Percentiles rank a stretch among this genome's conserved stretches.
Evolutionary conservation across 2,797 vertebrate species (phyloP).

Genomic region (Acipenser transmontanus): DNA sequence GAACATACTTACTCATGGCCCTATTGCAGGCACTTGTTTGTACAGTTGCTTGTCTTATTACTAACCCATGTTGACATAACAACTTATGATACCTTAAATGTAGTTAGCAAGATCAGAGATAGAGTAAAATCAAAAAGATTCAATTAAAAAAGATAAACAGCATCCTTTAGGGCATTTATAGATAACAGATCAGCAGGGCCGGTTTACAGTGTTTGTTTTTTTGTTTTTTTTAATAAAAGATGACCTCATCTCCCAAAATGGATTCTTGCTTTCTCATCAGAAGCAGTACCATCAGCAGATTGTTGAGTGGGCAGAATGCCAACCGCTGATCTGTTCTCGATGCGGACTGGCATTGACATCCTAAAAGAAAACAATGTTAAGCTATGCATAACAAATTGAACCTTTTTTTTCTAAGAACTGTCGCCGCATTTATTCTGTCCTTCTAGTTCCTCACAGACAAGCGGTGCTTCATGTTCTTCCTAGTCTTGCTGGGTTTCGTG

Average conservation of each 20-base stretch:
- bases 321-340: slow-evolving; percentile 34
- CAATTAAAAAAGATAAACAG: slow-evolving; percentile 68
- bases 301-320: slow-evolving; percentile 67
- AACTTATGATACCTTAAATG: slow-evolving; percentile 29
- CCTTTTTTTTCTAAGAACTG: too few relatives aligned
- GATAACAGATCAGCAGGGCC: slow-evolving; percentile 54
- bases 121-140: slow-evolving; percentile 61
- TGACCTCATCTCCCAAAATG: slow-evolving; percentile 80
- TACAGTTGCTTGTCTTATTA: slow-evolving; percentile 43
- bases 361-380: slow-evolving; percentile 35
- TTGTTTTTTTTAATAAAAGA: slow-evolving; percentile 78
- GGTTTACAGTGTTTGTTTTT: slow-evolving; percentile 29
- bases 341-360: slow-evolving; percentile 14
- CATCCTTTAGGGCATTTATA: slow-evolving; percentile 66
- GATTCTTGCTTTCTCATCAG: slow-evolving; percentile 67
- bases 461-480: too few relatives aligned
- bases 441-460: too few relatives aligned
- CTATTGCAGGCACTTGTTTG: slow-evolving; percentile 15
- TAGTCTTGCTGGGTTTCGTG: too few relatives aligned
- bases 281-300: slow-evolving; percentile 72
- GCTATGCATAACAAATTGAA: slow-evolving; percentile 28
- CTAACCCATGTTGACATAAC: slow-evolving; percentile 43
- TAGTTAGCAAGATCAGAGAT: slow-evolving; percentile 40
- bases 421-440: too few relatives aligned
- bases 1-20: slow-evolving; percentile 6